Percentiles rank a stretch among this genome's conserved stretches.
Conservation (phyloP, 92 coral and sea anemone species). For the Anthopleura xanthogrammica region DNA sequence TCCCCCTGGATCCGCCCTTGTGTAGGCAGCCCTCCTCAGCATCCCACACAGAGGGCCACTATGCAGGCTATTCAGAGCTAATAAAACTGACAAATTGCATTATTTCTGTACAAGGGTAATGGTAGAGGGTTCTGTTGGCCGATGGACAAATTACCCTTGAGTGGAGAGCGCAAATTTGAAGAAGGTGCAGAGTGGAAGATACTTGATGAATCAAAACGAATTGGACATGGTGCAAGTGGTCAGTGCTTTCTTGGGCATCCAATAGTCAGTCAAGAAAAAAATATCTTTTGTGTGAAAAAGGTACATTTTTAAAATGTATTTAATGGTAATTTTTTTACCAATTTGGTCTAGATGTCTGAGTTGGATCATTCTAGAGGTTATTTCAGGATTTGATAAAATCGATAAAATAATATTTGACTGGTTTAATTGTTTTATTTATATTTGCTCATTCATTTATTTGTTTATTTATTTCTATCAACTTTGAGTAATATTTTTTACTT, state of each 20-base stretch:
- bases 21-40: too few species aligned
- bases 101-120: not conserved
- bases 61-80: not conserved
- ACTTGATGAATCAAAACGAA: not conserved
- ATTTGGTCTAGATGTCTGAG: too few species aligned
- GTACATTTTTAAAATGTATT: not conserved
- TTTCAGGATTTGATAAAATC: not conserved
- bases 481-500: too few species aligned
- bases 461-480: too few species aligned
- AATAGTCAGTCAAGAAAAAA: not conserved
- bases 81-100: not conserved
- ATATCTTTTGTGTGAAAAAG: slow-evolving; percentile 33
- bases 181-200: slow-evolving; percentile 25
- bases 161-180: slow-evolving; percentile 19
- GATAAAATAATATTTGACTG: too few species aligned
- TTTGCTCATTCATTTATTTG: too few species aligned
- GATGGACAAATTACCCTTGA: slow-evolving; percentile 17
- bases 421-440: too few species aligned
- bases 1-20: too few species aligned
- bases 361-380: not conserved
- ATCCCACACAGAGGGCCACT: not conserved
- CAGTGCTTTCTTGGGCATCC: slow-evolving; percentile 17
- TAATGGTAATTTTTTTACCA: too few species aligned
- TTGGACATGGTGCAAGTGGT: slow-evolving; percentile 45
- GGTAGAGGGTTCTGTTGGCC: slow-evolving; percentile 23